A percentile compares a stretch with the other conserved stretches of the same genome.
Conservation (phyloP, 2,113 vertebrate species). For the Bostrychus sinensis region DNA sequence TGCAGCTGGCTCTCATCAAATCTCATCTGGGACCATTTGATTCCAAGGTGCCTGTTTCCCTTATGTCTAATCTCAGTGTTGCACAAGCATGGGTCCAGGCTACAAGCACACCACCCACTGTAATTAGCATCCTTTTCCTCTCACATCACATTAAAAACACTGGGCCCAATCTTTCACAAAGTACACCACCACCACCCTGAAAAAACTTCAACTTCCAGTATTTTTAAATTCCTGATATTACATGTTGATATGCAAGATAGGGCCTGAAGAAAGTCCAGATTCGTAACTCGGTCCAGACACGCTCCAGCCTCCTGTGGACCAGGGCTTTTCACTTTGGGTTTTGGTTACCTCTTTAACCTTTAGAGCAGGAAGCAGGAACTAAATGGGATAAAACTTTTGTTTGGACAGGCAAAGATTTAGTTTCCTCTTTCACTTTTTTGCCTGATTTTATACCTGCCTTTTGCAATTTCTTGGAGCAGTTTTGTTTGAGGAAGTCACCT, state of each 20-base stretch:
- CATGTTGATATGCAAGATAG: conserved; percentile 47
- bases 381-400: conserved; percentile 61
- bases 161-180: conserved; percentile 29
- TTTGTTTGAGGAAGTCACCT: conserved; percentile 57
- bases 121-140: conserved; percentile 76
- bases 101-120: conserved; percentile 45
- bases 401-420: conserved; percentile 62
- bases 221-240: conserved; percentile 50
- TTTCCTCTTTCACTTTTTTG: conserved; percentile 30
- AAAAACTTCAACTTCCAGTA: conserved; percentile 24
- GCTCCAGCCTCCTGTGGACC: conserved; percentile 44
- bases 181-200: conserved; percentile 27
- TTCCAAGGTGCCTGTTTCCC: conserved; percentile 75
- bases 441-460: conserved; percentile 36
- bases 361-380: conserved; percentile 62
- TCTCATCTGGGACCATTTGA: conserved; percentile 81
- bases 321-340: conserved; percentile 53
- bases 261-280: conserved; percentile 52
- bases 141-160: conserved; percentile 63
- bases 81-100: conserved; percentile 41
- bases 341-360: conserved; percentile 54
- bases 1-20: conserved; percentile 78
- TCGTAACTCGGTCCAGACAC: conserved; percentile 52
- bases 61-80: conserved; percentile 67
- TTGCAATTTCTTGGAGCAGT: conserved; percentile 46